phyloP scores from a whole-genome alignment of 2,888 invertebrate genomes.

The Lamellibrachia satsuma region DNA sequence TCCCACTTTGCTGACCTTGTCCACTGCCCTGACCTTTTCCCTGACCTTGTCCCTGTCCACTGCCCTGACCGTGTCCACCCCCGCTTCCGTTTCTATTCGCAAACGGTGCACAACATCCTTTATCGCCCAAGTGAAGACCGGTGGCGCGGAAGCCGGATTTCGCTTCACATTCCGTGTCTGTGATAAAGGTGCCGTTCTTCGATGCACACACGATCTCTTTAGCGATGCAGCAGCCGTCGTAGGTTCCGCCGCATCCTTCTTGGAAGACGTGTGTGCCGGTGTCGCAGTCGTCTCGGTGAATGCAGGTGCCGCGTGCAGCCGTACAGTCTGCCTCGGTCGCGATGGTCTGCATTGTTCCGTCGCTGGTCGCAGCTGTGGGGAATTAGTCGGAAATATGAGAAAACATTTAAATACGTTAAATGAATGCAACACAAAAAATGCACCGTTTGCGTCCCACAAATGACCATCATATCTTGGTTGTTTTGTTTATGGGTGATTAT shows the following conservation, averaged over 20 bases:
- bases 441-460: too few species aligned
- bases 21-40: too few species aligned
- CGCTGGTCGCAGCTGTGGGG: not conserved
- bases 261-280: not conserved
- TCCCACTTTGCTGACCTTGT: too few species aligned
- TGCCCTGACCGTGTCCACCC: too few species aligned
- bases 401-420: too few species aligned
- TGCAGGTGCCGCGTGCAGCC: not conserved
- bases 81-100: not conserved
- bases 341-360: not conserved
- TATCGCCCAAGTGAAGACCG: conserved; percentile 1
- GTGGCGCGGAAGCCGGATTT: not conserved
- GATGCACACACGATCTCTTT: not conserved
- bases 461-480: too few species aligned
- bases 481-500: too few species aligned
- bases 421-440: too few species aligned
- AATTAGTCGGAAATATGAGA: not conserved
- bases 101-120: not conserved
- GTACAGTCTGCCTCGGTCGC: not conserved
- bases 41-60: too few species aligned
- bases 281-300: not conserved
- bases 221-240: not conserved
- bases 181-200: not conserved
- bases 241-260: not conserved
- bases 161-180: not conserved